Conservation (phyloP, 92 coral and sea anemone genomes). For the Porites rus region DNA sequence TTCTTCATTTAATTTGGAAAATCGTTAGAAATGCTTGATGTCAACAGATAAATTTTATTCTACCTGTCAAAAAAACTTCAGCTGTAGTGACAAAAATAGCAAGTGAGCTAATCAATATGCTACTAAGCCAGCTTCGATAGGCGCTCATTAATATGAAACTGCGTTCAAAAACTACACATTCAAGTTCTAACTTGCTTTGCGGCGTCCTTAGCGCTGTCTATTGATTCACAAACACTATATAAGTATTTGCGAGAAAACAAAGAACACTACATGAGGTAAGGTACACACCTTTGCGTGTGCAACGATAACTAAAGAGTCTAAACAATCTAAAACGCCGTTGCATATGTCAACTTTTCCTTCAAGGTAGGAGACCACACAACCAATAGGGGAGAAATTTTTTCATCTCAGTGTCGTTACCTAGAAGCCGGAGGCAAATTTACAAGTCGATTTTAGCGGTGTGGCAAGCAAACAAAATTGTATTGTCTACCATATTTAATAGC, state of each 20-base stretch:
- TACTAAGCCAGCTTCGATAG: not conserved
- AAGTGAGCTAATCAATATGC: not conserved
- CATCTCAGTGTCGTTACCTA: constrained; percentile 22
- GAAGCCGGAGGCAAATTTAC: constrained; percentile 17
- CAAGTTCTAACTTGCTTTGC: constrained; percentile 20
- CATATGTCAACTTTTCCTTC: not conserved
- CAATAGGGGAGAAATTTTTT: constrained; percentile 17
- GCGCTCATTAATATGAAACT: constrained; percentile 31
- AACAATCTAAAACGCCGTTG: no score
- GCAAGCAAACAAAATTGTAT: not conserved
- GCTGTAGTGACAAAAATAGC: constrained; percentile 4
- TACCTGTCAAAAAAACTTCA: not conserved
- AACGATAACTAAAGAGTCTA: not conserved
- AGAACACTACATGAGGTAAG: not conserved
- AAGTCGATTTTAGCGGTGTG: not conserved
- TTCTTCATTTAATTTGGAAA: not conserved
- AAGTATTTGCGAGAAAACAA: not conserved
- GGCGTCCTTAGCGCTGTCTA: constrained; percentile 31
- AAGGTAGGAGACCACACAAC: constrained; percentile 3
- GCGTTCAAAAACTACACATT: constrained; percentile 6
- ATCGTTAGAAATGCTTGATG: no score
- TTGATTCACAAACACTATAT: not conserved
- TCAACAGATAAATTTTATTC: not conserved
- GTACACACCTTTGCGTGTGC: not conserved
- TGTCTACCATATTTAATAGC: not conserved